Evolutionary conservation across 2,888 invertebrate genomes (phyloP).

Genomic region (Endomychus coccineus): DNA sequence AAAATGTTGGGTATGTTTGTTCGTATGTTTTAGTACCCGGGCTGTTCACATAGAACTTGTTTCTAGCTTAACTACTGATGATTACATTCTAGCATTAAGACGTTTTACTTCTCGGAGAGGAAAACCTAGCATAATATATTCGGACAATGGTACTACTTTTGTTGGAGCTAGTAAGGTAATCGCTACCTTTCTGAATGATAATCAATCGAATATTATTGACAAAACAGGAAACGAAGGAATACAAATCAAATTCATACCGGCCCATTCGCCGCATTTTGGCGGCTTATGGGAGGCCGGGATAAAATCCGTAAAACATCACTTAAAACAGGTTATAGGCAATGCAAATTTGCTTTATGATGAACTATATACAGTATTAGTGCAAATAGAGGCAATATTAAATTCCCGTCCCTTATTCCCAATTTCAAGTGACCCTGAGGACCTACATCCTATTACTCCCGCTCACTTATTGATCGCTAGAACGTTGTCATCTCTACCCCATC

Average conservation of each 20-base stretch:
- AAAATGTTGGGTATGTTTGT: no score
- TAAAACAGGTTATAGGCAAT: conserved; percentile 26
- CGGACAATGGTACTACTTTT: conserved; percentile 28
- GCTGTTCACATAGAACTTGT: conserved; percentile 29
- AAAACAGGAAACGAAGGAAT: conserved; percentile 9
- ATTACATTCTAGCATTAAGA: conserved; percentile 23
- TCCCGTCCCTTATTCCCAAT: conserved; percentile 31
- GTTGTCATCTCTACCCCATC: conserved; percentile 21
- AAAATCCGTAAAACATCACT: conserved; percentile 31
- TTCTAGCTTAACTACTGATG: conserved; percentile 21
- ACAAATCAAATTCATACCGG: conserved; percentile 30
- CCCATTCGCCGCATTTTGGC: conserved; percentile 30
- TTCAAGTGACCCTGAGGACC: conserved; percentile 27
- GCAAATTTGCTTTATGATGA: conserved; percentile 29
- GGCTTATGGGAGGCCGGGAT: conserved; percentile 36
- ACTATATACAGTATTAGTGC: conserved; percentile 27
- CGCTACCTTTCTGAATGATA: conserved; percentile 12
- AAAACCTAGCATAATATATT: conserved; percentile 19
- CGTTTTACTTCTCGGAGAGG: conserved; percentile 26
- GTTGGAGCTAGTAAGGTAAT: conserved; percentile 19
- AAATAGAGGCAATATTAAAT: conserved; percentile 33
- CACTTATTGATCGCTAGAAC: conserved; percentile 29
- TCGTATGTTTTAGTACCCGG: conserved; percentile 23
- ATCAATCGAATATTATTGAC: neutral
- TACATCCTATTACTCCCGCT: conserved; percentile 25